Conservation (phyloP, 1,140 invertebrate genomes). For the Pinna nobilis region DNA sequence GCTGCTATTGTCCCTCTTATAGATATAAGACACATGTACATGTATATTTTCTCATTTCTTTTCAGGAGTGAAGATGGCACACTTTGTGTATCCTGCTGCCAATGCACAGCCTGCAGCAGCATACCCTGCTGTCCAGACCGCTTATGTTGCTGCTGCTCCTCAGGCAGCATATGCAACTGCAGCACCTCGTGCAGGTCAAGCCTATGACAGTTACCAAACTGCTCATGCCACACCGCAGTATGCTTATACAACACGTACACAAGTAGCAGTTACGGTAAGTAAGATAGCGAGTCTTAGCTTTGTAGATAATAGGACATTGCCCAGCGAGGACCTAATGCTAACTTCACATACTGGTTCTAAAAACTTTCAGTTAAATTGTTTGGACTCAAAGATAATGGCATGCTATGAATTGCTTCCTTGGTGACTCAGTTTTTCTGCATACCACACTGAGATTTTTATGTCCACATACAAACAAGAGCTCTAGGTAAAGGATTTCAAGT, state of each 20-base stretch:
- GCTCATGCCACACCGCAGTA: constrained; percentile 70
- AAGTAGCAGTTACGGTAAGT: constrained; percentile 69
- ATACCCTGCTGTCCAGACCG: constrained; percentile 86
- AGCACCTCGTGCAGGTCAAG: constrained; percentile 64
- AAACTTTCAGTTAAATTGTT: no score
- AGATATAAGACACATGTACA: neutral
- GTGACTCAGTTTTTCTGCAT: no score
- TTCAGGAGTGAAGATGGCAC: constrained; percentile 56
- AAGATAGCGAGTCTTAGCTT: no score
- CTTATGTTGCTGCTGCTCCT: constrained; percentile 84
- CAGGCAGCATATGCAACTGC: constrained; percentile 69
- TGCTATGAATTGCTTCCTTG: no score
- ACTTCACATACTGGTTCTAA: no score
- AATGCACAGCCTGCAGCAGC: constrained; percentile 75
- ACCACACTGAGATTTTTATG: no score
- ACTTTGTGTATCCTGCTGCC: constrained; percentile 69
- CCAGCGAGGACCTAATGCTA: no score
- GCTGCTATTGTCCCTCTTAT: no score
- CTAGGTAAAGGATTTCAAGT: no score
- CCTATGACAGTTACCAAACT: constrained; percentile 71
- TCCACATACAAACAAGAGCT: no score
- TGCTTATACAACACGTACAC: constrained; percentile 68
- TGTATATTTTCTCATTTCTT: neutral
- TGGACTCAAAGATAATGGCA: no score
- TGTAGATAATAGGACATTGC: no score